phyloP scores from a whole-genome alignment of 2,113 vertebrate genomes.

The Chauna torquata region DNA sequence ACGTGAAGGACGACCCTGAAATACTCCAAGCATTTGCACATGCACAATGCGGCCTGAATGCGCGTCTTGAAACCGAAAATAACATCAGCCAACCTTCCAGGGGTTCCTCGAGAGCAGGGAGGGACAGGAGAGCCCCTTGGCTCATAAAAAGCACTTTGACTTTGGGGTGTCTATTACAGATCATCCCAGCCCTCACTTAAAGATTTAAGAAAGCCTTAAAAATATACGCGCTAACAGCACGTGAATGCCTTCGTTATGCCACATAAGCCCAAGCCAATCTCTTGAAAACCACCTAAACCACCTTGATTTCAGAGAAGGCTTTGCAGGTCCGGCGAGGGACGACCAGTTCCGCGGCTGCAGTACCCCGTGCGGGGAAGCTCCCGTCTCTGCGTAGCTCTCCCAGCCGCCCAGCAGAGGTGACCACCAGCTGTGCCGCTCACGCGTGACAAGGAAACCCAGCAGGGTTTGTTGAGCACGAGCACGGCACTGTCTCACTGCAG shows the following conservation, averaged over 20 bases:
- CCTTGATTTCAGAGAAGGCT: neutral
- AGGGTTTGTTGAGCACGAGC: neutral
- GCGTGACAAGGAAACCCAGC: no score
- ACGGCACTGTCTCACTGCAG: neutral
- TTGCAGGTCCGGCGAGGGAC: neutral
- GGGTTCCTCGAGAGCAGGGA: neutral
- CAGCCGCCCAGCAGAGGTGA: neutral
- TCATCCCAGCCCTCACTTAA: neutral
- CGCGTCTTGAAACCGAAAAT: neutral
- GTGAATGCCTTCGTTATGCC: neutral
- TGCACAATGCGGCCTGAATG: neutral
- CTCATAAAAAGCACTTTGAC: no score
- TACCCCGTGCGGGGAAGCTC: neutral
- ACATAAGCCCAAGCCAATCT: rapidly evolving
- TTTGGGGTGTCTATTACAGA: neutral
- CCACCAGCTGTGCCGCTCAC: neutral
- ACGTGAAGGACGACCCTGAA: neutral
- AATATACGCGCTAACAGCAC: neutral
- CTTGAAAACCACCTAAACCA: neutral
- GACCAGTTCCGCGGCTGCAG: neutral
- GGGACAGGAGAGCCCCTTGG: neutral
- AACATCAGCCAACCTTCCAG: neutral
- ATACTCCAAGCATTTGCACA: neutral
- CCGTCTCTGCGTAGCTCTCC: neutral
- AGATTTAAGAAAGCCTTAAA: neutral